phyloP scores from a whole-genome alignment of 2,888 invertebrate species.

The Schizaphis graminum region DNA sequence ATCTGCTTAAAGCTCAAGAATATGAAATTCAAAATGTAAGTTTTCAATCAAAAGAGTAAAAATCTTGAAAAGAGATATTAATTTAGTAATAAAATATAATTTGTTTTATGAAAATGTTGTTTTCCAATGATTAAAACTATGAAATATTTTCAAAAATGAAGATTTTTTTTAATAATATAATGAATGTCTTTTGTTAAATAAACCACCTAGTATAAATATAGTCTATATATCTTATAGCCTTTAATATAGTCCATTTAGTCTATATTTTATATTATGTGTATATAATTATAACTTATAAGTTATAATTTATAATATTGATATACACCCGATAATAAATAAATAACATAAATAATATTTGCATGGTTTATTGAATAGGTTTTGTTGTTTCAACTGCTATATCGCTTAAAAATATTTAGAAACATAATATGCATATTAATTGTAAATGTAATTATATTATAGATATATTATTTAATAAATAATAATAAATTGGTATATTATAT shows the following conservation, averaged over 20 bases:
- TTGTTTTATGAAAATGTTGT: neutral
- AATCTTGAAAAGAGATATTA: neutral
- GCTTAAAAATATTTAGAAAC: neutral
- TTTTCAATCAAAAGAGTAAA: neutral
- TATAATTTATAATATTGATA: neutral
- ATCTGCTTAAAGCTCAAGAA: neutral
- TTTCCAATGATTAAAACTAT: neutral
- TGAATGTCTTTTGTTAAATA: neutral
- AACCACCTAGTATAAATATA: no score
- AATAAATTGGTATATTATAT: neutral
- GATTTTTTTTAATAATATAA: neutral
- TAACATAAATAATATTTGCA: neutral
- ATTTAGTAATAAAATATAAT: neutral
- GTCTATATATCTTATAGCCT: no score
- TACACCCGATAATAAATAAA: neutral
- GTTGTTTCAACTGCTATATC: neutral
- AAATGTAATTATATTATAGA: neutral
- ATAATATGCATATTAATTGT: neutral
- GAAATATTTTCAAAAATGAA: neutral
- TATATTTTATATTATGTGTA: neutral
- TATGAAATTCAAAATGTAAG: neutral
- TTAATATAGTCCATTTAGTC: neutral
- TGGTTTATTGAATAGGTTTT: neutral
- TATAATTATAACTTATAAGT: no score
- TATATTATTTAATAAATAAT: neutral